phyloP scores from a whole-genome alignment of 2,113 vertebrate genomes.

The Prionailurus bengalensis region DNA sequence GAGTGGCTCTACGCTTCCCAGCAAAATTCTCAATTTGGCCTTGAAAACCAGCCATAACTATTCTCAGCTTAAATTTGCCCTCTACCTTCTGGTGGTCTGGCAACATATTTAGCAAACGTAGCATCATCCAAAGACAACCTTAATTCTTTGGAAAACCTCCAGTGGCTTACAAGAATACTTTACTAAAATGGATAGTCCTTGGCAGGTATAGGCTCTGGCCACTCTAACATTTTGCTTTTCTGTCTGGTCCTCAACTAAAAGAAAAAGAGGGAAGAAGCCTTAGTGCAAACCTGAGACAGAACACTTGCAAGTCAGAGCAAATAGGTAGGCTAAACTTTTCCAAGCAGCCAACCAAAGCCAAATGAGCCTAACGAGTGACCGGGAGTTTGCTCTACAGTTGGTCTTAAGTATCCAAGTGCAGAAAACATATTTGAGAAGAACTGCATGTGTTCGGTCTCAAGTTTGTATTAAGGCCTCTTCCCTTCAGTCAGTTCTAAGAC shows the following conservation, averaged over 20 bases:
- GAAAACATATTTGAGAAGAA: neutral
- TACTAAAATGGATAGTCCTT: conserved; percentile 18
- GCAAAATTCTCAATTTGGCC: conserved; percentile 15
- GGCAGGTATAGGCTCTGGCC: neutral
- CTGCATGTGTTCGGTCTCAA: neutral
- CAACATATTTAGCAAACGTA: conserved; percentile 56
- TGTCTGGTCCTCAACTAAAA: neutral
- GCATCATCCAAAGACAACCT: conserved; percentile 31
- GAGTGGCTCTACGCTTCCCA: neutral
- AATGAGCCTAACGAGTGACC: neutral
- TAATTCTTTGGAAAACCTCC: conserved; percentile 68
- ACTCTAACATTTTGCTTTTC: neutral
- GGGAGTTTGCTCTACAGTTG: neutral
- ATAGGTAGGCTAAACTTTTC: neutral
- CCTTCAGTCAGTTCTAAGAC: neutral
- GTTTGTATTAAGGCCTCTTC: neutral
- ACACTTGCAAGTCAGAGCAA: neutral
- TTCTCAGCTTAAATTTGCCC: conserved; percentile 62
- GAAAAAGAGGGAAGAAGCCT: neutral
- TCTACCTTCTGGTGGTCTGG: conserved; percentile 72
- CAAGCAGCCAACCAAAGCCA: neutral
- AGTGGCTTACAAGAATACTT: conserved; percentile 48
- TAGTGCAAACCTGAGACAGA: neutral
- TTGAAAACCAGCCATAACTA: conserved; percentile 61
- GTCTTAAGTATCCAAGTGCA: neutral